Percentiles rank a stretch among this genome's conserved stretches.
phyloP scores from a whole-genome alignment of 2,888 invertebrate genomes.

The Coecobrya sp. region DNA sequence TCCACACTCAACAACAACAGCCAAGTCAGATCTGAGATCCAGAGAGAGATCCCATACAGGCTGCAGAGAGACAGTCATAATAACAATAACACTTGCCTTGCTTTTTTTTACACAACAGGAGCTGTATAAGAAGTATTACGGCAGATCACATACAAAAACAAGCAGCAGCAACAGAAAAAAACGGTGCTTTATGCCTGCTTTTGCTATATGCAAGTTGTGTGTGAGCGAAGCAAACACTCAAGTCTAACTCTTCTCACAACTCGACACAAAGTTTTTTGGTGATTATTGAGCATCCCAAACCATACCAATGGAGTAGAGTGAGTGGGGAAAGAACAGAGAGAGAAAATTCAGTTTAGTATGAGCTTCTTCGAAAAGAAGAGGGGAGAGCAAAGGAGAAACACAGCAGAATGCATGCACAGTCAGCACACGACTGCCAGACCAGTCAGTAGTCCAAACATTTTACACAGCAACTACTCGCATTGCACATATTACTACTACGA shows the following conservation, averaged over 20 bases:
- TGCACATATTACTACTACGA: not conserved
- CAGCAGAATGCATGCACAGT: conserved; percentile 25
- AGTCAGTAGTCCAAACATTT: not conserved
- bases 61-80: conserved; percentile 33
- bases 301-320: conserved; percentile 42
- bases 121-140: no score
- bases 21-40: not conserved
- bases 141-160: no score
- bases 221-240: not conserved
- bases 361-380: no score
- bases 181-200: no score
- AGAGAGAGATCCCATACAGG: conserved; percentile 2
- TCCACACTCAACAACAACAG: conserved; percentile 34
- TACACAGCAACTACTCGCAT: not conserved
- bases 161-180: not conserved
- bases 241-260: conserved; percentile 20
- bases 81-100: conserved; percentile 74
- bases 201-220: not conserved
- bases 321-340: not conserved
- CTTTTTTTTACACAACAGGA: conserved; percentile 15
- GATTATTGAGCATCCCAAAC: conserved; percentile 19
- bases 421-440: conserved; percentile 63
- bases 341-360: not conserved
- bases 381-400: conserved; percentile 26
- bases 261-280: conserved; percentile 31